Base-by-base conservation (phyloP, 2,888 invertebrate species). In the Drosophila sordidula region DNA sequence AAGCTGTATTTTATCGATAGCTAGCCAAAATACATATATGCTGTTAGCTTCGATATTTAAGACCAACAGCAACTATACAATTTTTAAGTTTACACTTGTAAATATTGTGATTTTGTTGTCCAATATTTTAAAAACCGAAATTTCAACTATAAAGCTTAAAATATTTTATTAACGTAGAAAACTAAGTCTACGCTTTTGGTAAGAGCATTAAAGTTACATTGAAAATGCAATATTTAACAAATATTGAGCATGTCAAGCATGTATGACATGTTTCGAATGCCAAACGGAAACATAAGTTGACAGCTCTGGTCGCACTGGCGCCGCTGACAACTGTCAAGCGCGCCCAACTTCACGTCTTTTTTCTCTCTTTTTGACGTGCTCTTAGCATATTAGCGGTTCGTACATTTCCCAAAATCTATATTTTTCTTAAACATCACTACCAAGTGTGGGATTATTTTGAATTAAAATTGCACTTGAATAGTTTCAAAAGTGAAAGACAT, bases 341-440 rank as follows among this genome's bases (percentile, higher is more conserved):
- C 76, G 45, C 61, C 90, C 84, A 89, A 91, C 90, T 91, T 91
- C 87, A 56, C 61, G 51, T 56, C 73, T 61, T 64, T 75, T 78
- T 78, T 85, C 90, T 89, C 90, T 91, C 90, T 91, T 90, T 91
- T 91, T 91, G 89, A 90, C 90, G 90, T 90, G 90, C 90, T 86
- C 87, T 81, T 86, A 82, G 82, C 81, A 80, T 78, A 85, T 80
- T 82, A 89, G 86, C 81, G 90, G 90, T 90, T 81, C 84, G 91
- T 90, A 84, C 77, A 76, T 56, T 75, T 67, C 26, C 11, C 34
- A 51, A 84, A 90, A 90, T 91, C 90, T 54, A n/a, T 26, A 71
- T 81, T 76, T 85, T 79, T 89, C 67, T 70, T 32, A 49, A 65
- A 61, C 90, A 90, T 90, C 90, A 68, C 3, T 41, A 22, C 52